Conservation (phyloP, 2,113 vertebrate species). For the Platanista minor region DNA sequence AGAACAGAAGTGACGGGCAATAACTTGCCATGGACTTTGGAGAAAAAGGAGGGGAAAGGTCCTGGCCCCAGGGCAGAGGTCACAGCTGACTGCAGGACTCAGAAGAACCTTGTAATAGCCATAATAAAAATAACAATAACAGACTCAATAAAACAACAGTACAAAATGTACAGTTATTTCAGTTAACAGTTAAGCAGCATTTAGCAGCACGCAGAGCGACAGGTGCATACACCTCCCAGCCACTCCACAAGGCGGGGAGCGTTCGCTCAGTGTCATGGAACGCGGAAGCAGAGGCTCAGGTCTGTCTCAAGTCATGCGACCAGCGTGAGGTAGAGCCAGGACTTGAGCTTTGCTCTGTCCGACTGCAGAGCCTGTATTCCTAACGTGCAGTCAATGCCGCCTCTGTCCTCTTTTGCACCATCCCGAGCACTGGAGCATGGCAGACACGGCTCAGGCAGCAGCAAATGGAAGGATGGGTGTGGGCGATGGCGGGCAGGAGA, state of each 20-base stretch:
- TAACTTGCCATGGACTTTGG: background rate
- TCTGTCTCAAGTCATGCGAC: background rate
- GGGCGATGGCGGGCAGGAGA: fast-evolving
- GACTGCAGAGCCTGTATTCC: background rate
- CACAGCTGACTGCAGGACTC: background rate
- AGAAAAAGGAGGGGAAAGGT: background rate
- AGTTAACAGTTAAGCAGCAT: background rate
- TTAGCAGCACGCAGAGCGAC: background rate
- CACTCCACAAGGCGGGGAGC: background rate
- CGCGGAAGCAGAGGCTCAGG: background rate
- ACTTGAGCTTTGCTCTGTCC: background rate
- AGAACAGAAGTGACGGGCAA: constrained; percentile 31
- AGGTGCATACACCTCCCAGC: background rate
- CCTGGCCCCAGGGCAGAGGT: background rate
- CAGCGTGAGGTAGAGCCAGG: fast-evolving
- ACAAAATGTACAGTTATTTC: background rate
- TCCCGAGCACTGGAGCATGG: fast-evolving
- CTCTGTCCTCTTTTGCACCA: background rate
- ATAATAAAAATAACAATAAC: background rate
- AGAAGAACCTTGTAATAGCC: background rate
- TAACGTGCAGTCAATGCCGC: background rate
- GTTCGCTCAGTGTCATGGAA: background rate
- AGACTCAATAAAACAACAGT: background rate
- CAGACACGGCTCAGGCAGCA: background rate
- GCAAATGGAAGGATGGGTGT: no score